Percentiles rank a stretch among this genome's conserved stretches.
Evolutionary conservation across 2,113 vertebrate genomes (phyloP).

Genomic region (Odontesthes bonariensis): DNA sequence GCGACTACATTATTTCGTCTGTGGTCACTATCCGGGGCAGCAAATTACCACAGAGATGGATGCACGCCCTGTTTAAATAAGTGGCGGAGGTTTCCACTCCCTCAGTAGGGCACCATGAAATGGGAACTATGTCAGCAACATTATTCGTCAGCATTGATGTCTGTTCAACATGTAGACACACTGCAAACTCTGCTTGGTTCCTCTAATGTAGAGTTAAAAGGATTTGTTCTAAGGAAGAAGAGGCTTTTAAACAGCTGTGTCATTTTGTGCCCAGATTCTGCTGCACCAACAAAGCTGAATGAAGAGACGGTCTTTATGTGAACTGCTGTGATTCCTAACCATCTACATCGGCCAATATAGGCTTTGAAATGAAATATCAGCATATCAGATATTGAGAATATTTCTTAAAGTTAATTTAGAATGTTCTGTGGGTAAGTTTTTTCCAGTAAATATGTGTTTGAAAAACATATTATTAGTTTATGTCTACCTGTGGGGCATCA

Average conservation of each 20-base stretch:
- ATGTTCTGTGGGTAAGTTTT: too few relatives aligned
- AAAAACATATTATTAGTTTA: too few relatives aligned
- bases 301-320: not conserved
- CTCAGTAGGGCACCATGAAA: conserved; percentile 49
- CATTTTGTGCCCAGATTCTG: conserved; percentile 34
- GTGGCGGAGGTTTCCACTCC: conserved; percentile 43
- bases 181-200: not conserved
- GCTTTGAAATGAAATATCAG: too few relatives aligned
- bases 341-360: too few relatives aligned
- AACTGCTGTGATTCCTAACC: not conserved
- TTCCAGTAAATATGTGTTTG: too few relatives aligned
- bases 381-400: too few relatives aligned
- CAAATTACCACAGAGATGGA: conserved; percentile 58
- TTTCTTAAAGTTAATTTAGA: too few relatives aligned
- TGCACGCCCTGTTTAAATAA: conserved; percentile 53
- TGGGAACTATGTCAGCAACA: conserved; percentile 58
- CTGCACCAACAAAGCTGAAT: not conserved
- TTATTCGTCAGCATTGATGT: conserved; percentile 39
- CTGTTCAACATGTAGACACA: conserved; percentile 7
- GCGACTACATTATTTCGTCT: conserved; percentile 20
- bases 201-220: conserved; percentile 32
- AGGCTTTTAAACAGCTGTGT: conserved; percentile 52
- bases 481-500: too few relatives aligned
- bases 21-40: conserved; percentile 19
- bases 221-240: conserved; percentile 18